Base-by-base conservation (phyloP, 1,140 invertebrate genomes). In the Goniozus legneri region DNA sequence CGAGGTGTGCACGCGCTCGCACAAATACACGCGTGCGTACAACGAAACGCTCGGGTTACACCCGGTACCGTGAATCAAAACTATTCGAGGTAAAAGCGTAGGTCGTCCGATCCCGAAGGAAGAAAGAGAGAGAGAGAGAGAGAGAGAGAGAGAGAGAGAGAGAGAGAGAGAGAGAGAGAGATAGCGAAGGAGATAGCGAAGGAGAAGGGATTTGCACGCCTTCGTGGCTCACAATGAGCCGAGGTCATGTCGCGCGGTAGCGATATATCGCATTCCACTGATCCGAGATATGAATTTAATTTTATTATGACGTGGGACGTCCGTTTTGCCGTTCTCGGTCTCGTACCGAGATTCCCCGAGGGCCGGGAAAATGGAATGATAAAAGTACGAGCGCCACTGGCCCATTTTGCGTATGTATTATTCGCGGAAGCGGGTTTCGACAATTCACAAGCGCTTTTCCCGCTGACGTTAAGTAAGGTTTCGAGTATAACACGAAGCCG, bases 211-310 rank as follows among this genome's bases (percentile, higher is more conserved):
- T 27, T 27, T n/a, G n/a, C n/a, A n/a, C n/a, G n/a, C n/a, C n/a
- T n/a, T 6, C 24, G 10, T 27, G 24, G 4, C 54, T 58, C 58
- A 60, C 50, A 53, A 59, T 54, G 41, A 59, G 18, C 32, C 54
- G 47, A 49, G 55, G 52, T 56, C 61, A 58, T 64, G 59, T 63
- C 61, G 54, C 56, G 53, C 54, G 50, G 53, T 59, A 64, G 58
- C 57, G n/a, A n/a, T n/a, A n/a, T 68, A 61, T 64, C 58, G 56
- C 59, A 51, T 50, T 55, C 49, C 31, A 42, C 55, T 43, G 57
- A 66, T 64, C 55, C 47, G 10, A 50, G 59, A 65, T 65, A 60
- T 51, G 51, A 60, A 54, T 60, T 59, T 64, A 52, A 61, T 58
- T 58, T 58, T 58, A 60, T 68, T 62, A 61, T 59, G 54, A 62